phyloP scores from a whole-genome alignment of 1,140 invertebrate genomes.

The Streblospio benedicti region DNA sequence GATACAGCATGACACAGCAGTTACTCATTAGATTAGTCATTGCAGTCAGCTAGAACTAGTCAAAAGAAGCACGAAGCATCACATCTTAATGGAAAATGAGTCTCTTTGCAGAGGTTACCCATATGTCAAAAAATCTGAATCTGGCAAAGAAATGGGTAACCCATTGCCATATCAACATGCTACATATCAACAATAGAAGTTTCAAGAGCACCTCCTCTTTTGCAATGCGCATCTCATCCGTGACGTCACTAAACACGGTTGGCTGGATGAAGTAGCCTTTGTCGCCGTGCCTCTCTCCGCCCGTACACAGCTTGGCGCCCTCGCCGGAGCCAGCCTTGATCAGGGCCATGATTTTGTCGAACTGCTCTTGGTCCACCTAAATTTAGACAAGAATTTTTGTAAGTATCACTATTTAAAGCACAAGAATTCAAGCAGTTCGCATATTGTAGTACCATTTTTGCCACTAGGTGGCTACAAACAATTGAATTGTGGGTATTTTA shows the following conservation, averaged over 20 bases:
- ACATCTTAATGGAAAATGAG: too few relatives aligned
- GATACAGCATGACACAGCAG: too few relatives aligned
- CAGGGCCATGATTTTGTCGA: conserved; percentile 67
- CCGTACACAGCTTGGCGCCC: conserved; percentile 76
- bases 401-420: neutral
- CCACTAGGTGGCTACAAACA: neutral
- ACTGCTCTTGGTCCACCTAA: conserved; percentile 71
- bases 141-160: too few relatives aligned
- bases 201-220: conserved; percentile 80
- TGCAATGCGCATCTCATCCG: conserved; percentile 87
- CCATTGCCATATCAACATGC: too few relatives aligned
- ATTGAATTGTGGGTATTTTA: neutral
- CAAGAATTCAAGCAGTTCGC: too few relatives aligned
- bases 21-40: too few relatives aligned
- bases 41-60: too few relatives aligned
- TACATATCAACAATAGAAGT: too few relatives aligned
- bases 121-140: too few relatives aligned
- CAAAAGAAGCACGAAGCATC: too few relatives aligned
- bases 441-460: too few relatives aligned
- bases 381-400: neutral
- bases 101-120: too few relatives aligned
- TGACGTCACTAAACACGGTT: conserved; percentile 88
- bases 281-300: conserved; percentile 63
- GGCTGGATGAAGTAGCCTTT: conserved; percentile 87
- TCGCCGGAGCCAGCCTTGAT: conserved; percentile 71